Conservation (phyloP, 2,797 vertebrate species). For the Arnoldichthys spilopterus region DNA sequence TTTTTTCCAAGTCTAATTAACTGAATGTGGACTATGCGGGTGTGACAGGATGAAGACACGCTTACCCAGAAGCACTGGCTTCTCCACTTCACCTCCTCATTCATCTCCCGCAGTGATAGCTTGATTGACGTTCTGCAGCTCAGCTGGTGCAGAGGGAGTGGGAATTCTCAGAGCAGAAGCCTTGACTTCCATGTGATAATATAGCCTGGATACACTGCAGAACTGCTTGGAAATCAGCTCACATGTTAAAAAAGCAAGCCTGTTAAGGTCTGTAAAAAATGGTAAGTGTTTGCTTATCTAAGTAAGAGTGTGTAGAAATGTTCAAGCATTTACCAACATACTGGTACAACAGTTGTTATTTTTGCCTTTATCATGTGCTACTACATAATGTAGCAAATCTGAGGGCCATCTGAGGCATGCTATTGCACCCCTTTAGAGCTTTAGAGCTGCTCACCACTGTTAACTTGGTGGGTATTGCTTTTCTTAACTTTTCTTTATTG, state of each 20-base stretch:
- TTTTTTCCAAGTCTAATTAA: constrained; percentile 60
- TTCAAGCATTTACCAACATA: too few relatives aligned
- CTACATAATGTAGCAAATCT: too few relatives aligned
- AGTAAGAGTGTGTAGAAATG: too few relatives aligned
- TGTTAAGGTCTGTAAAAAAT: constrained; percentile 83
- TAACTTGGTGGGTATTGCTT: too few relatives aligned
- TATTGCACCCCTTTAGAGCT: too few relatives aligned
- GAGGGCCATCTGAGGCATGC: too few relatives aligned
- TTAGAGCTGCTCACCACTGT: too few relatives aligned
- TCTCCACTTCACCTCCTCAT: background rate
- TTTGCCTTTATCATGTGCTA: too few relatives aligned
- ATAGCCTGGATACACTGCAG: background rate
- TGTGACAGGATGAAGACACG: constrained; percentile 54
- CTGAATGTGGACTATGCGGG: constrained; percentile 56
- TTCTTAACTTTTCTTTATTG: too few relatives aligned
- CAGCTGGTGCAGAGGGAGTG: background rate
- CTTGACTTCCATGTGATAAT: background rate
- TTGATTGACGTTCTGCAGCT: constrained; percentile 18
- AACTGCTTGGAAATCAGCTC: background rate
- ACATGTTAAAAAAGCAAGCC: background rate
- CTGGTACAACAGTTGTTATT: too few relatives aligned
- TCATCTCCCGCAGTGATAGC: background rate
- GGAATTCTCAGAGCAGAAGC: background rate
- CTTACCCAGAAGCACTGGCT: constrained; percentile 23
- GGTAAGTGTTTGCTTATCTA: too few relatives aligned